Conservation (phyloP, 2,113 vertebrate species). For the Aldabrachelys gigantea region DNA sequence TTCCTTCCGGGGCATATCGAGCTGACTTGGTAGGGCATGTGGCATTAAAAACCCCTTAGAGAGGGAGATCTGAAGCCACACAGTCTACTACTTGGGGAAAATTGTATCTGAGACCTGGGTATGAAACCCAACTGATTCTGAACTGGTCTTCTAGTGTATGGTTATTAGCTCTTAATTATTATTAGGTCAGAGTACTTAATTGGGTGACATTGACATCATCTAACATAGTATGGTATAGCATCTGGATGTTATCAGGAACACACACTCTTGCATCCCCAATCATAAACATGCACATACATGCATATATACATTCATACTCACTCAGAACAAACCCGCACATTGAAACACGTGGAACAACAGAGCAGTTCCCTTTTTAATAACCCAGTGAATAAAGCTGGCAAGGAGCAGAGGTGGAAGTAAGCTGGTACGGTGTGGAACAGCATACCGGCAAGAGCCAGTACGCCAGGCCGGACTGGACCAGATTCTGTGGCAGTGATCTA, state of each 20-base stretch:
- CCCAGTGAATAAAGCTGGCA: not conserved
- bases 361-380: not conserved
- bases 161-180: slow-evolving; percentile 76
- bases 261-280: slow-evolving; percentile 17
- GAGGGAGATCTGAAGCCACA: slow-evolving; percentile 11
- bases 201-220: slow-evolving; percentile 72
- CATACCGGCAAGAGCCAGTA: too few species aligned
- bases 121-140: slow-evolving; percentile 61
- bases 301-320: accelerated
- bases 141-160: slow-evolving; percentile 67
- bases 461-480: too few species aligned
- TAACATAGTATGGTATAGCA: slow-evolving; percentile 45
- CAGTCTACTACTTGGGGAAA: slow-evolving; percentile 14
- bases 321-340: not conserved
- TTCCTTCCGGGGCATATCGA: slow-evolving; percentile 23
- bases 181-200: slow-evolving; percentile 69
- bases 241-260: slow-evolving; percentile 70
- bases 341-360: not conserved
- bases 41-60: slow-evolving; percentile 42
- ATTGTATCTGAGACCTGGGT: slow-evolving; percentile 49
- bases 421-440: too few species aligned
- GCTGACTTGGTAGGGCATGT: slow-evolving; percentile 18
- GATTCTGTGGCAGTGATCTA: too few species aligned
- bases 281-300: not conserved
- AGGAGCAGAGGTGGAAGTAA: not conserved